Percentiles rank a stretch among this genome's conserved stretches.
Evolutionary conservation across 2,888 invertebrate species (phyloP).

Genomic region (Troides oblongomaculatus): DNA sequence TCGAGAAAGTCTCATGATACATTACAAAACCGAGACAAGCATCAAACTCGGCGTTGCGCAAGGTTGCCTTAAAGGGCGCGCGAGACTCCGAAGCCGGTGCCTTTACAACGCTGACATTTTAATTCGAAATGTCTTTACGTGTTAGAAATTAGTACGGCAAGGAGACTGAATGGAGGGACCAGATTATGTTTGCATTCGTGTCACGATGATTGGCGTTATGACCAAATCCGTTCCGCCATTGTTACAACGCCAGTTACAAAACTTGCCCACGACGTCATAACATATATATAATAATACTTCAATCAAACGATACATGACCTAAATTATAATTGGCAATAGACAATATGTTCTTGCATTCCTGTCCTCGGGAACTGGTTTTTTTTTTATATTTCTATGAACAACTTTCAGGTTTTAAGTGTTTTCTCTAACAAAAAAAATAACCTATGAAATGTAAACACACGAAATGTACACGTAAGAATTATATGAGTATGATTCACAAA

Average conservation of each 20-base stretch:
- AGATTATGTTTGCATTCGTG: conserved; percentile 24
- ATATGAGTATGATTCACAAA: too few species aligned
- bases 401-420: too few species aligned
- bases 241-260: not conserved
- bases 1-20: conserved; percentile 3
- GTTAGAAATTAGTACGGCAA: conserved; percentile 27
- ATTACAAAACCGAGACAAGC: conserved; percentile 18
- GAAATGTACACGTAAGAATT: too few species aligned
- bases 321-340: too few species aligned
- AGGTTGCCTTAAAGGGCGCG: conserved; percentile 31
- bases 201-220: conserved; percentile 20
- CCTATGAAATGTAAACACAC: too few species aligned
- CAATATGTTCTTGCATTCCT: too few species aligned
- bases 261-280: not conserved
- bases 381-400: too few species aligned
- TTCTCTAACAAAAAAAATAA: too few species aligned
- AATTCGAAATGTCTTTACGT: conserved; percentile 33
- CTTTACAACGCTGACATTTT: conserved; percentile 35
- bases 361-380: too few species aligned
- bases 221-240: conserved; percentile 24
- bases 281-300: not conserved
- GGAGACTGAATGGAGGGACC: conserved; percentile 11
- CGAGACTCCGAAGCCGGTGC: conserved; percentile 31
- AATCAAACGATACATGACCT: too few species aligned
- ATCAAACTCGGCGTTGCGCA: conserved; percentile 27